phyloP scores from a whole-genome alignment of 2,113 vertebrate genomes.

The Daubentonia madagascariensis region DNA sequence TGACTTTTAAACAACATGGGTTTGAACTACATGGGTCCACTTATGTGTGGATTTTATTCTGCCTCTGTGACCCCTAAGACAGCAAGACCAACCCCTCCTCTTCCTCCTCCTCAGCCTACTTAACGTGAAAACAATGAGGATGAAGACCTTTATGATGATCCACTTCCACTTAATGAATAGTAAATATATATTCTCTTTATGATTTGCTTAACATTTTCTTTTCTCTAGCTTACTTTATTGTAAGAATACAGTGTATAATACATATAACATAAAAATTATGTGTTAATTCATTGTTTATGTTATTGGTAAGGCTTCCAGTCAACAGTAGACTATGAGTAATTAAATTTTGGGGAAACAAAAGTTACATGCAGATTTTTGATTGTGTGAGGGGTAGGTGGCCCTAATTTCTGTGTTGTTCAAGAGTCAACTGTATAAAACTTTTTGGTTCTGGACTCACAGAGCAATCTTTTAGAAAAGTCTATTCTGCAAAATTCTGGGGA shows the following conservation, averaged over 20 bases:
- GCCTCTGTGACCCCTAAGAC: not conserved
- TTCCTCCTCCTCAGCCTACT: not conserved
- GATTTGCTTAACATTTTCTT: not conserved
- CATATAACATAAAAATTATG: not conserved
- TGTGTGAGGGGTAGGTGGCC: not conserved
- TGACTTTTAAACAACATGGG: not conserved
- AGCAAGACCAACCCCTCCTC: not conserved
- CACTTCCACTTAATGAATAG: not conserved
- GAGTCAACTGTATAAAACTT: not conserved
- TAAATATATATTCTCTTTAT: not conserved
- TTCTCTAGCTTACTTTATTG: not conserved
- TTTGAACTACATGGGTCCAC: not conserved
- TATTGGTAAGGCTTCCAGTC: not conserved
- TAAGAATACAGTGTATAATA: not conserved
- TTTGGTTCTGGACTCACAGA: not conserved
- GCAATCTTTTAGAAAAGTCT: not conserved
- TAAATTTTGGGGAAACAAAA: not conserved
- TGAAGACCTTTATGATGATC: not conserved
- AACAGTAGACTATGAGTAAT: not conserved
- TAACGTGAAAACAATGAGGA: not conserved
- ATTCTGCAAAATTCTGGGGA: not conserved
- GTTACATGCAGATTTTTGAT: not conserved
- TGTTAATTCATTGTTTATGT: not conserved
- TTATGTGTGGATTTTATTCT: not conserved
- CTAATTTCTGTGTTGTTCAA: not conserved